These are phyloP conservation scores for Phaethornis superciliosus DNA, from an alignment of 2,113 vertebrate species.

Conservation along the genomic window DNA sequence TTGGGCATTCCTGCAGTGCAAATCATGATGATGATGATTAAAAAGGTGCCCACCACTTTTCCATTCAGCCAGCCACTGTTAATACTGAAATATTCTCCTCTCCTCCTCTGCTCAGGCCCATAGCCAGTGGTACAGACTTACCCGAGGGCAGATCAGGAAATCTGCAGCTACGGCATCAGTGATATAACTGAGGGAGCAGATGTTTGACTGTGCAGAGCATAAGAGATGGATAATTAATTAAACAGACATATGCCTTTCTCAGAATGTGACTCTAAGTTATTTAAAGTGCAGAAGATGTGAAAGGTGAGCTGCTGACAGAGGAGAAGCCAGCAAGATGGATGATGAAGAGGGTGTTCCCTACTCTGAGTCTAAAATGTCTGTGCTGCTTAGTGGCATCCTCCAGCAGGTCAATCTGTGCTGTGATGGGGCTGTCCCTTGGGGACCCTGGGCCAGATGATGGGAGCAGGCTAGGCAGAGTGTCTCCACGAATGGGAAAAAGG, in stretches of 20 bases:
- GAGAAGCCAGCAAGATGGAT: not conserved
- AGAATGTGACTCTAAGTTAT: not conserved
- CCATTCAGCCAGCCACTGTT: not conserved
- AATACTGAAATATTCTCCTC: not conserved
- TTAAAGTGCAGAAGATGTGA: not conserved
- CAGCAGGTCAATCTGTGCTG: not conserved
- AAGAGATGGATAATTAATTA: not conserved
- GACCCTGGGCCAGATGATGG: not conserved
- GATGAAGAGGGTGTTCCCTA: not conserved
- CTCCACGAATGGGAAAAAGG: not conserved
- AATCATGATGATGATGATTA: not conserved
- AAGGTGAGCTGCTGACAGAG: not conserved
- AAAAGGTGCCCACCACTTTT: not conserved
- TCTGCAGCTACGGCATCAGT: rapidly evolving
- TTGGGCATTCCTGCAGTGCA: not conserved
- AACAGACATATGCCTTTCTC: not conserved
- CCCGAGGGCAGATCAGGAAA: not conserved
- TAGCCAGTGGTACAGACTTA: not conserved
- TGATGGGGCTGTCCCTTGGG: rapidly evolving
- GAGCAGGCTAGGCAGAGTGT: not conserved
- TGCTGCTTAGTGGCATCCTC: not conserved
- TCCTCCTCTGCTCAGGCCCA: not conserved
- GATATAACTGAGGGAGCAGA: not conserved
- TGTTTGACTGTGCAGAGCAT: not conserved
- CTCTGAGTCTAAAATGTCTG: not conserved